Conservation (phyloP, 2,113 vertebrate genomes). For the Physeter macrocephalus region DNA sequence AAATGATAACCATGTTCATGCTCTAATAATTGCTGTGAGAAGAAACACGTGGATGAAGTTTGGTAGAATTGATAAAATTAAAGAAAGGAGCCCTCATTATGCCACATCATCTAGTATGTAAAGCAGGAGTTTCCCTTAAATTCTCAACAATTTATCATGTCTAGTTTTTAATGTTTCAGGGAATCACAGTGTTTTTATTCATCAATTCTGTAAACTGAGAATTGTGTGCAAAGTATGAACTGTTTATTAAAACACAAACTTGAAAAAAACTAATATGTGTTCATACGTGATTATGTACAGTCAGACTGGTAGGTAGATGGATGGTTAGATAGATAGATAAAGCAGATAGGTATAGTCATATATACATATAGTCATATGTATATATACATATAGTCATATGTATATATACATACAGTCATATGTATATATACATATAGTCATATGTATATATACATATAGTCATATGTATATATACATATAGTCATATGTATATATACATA, state of each 20-base stretch:
- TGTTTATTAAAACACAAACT: neutral
- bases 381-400: neutral
- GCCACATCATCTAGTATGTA: neutral
- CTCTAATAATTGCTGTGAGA: neutral
- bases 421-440: neutral
- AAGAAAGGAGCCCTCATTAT: neutral
- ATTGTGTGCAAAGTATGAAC: neutral
- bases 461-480: neutral
- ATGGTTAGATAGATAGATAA: neutral
- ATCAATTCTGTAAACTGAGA: slow-evolving; percentile 8
- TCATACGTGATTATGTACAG: neutral
- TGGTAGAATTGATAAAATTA: neutral
- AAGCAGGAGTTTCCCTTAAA: slow-evolving; percentile 2
- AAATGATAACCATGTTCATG: neutral
- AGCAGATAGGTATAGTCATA: no score
- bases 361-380: neutral
- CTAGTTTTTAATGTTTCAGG: neutral
- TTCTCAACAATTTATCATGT: neutral
- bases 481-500: neutral
- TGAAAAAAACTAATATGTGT: neutral
- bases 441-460: no score
- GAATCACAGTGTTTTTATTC: neutral
- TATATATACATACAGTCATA: neutral
- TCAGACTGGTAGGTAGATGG: neutral
- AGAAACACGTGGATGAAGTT: neutral